Conservation (phyloP, 2,888 invertebrate genomes). For the Mimachlamys varia region DNA sequence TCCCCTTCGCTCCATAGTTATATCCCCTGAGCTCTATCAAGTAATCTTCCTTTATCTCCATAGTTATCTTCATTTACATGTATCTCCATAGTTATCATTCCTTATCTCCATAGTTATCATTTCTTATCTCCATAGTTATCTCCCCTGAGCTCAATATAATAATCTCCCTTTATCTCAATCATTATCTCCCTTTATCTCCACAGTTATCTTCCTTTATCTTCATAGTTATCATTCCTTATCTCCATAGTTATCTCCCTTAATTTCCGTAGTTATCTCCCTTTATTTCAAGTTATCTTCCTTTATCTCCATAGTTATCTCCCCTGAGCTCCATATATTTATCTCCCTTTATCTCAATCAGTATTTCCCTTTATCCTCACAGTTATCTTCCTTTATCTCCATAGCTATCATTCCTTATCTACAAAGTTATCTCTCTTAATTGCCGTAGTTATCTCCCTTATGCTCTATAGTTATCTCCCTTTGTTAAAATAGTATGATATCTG, state of each 20-base stretch:
- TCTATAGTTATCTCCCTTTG: not conserved
- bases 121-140: too few species aligned
- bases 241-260: not conserved
- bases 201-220: not conserved
- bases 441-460: not conserved
- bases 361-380: too few species aligned
- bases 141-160: not conserved
- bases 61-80: not conserved
- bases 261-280: not conserved
- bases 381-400: too few species aligned
- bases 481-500: not conserved
- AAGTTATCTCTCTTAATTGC: not conserved
- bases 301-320: too few species aligned
- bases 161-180: not conserved
- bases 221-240: too few species aligned
- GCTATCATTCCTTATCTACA: not conserved
- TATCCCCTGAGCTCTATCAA: too few species aligned
- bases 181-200: too few species aligned
- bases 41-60: not conserved
- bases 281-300: not conserved
- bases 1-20: too few species aligned
- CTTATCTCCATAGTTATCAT: not conserved
- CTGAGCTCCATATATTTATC: not conserved
- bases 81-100: not conserved
- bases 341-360: not conserved